A percentile compares a stretch with the other conserved stretches of the same genome.
These are phyloP conservation scores for Cavia porcellus DNA, from an alignment of 2,113 vertebrate species.

Conservation along the genomic window DNA sequence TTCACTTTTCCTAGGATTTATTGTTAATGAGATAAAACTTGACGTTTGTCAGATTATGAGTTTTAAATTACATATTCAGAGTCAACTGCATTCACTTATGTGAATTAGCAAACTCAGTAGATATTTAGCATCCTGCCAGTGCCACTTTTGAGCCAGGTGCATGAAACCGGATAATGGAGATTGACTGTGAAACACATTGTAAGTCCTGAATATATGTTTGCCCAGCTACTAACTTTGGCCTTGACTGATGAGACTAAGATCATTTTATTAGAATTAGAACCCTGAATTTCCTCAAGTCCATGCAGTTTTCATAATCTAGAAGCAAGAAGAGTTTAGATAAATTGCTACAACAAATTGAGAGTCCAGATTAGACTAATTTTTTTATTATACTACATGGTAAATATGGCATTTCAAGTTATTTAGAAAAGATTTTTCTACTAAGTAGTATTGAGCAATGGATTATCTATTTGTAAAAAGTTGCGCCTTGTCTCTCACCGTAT, in stretches of 20 bases:
- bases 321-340: neutral
- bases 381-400: slow-evolving; percentile 29
- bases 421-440: slow-evolving; percentile 8
- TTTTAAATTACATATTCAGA: slow-evolving; percentile 15
- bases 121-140: neutral
- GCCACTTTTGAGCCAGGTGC: neutral
- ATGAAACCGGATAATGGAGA: neutral
- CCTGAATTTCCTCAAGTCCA: neutral
- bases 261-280: slow-evolving; percentile 14
- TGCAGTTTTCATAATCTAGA: neutral
- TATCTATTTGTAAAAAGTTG: slow-evolving; percentile 49
- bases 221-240: neutral
- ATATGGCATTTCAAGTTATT: slow-evolving; percentile 44
- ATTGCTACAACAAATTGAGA: slow-evolving; percentile 14
- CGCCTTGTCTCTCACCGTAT: neutral
- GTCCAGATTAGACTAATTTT: slow-evolving; percentile 17
- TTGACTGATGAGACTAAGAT: neutral
- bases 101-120: neutral
- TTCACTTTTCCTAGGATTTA: neutral
- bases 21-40: slow-evolving; percentile 45
- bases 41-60: neutral
- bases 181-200: neutral
- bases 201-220: neutral
- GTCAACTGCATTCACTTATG: neutral
- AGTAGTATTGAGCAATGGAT: neutral